Conservation (phyloP, 2,888 invertebrate genomes). For the Lasiommata megera region DNA sequence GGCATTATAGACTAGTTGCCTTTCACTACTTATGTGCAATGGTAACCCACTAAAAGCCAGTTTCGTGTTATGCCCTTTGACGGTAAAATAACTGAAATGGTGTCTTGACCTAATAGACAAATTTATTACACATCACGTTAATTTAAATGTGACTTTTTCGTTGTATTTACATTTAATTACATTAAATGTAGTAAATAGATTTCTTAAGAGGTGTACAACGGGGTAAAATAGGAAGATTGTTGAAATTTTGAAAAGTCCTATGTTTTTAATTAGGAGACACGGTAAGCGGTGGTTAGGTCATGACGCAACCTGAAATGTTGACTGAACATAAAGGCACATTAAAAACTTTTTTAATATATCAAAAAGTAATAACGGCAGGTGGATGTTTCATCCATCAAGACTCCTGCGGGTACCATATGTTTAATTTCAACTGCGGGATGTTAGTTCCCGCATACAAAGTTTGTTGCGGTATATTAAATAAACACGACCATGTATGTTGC, state of each 20-base stretch:
- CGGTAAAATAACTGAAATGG: constrained; percentile 6
- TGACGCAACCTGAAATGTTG: background rate
- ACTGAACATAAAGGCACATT: background rate
- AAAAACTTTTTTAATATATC: constrained; percentile 12
- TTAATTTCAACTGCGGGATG: constrained; percentile 24
- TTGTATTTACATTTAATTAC: too few species aligned
- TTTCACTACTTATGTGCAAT: constrained; percentile 21
- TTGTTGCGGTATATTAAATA: constrained; percentile 14
- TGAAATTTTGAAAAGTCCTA: too few species aligned
- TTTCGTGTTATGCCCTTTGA: constrained; percentile 18
- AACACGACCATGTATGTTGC: constrained; percentile 1
- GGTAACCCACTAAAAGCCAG: constrained; percentile 21
- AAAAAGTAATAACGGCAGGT: constrained; percentile 20
- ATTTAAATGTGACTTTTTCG: background rate
- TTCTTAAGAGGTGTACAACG: too few species aligned
- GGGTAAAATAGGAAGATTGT: too few species aligned
- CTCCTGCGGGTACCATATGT: constrained; percentile 25
- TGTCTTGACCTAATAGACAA: background rate
- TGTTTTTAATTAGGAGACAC: too few species aligned
- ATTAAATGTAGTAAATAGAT: too few species aligned
- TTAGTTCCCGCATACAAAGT: constrained; percentile 19
- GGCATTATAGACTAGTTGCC: too few species aligned
- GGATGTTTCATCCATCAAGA: constrained; percentile 28
- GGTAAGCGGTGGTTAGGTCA: too few species aligned
- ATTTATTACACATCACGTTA: background rate